Evolutionary conservation across 2,888 invertebrate species (phyloP).

Genomic region (Drosophila affinis): DNA sequence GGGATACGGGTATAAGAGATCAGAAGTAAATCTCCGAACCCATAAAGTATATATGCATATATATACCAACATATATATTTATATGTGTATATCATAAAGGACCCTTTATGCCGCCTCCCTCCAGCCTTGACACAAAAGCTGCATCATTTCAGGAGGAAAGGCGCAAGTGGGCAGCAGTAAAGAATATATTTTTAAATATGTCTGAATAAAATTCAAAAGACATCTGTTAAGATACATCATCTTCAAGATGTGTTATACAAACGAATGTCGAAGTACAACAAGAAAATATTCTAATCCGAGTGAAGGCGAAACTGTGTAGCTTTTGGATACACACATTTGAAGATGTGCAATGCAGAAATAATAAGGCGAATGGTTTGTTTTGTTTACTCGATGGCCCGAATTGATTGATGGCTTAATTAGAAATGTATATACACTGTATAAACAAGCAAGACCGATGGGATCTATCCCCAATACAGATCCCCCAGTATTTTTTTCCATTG

Average conservation of each 20-base stretch:
- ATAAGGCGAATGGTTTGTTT: conserved; percentile 49
- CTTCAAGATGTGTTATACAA: conserved; percentile 67
- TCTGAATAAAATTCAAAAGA: conserved; percentile 47
- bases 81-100: no score
- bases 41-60: no score
- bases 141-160: conserved; percentile 6
- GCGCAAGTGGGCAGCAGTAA: conserved; percentile 18
- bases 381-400: conserved; percentile 55
- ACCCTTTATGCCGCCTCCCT: background rate
- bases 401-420: conserved; percentile 66
- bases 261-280: conserved; percentile 61
- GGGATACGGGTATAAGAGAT: background rate
- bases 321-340: conserved; percentile 23
- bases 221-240: conserved; percentile 75
- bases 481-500: background rate
- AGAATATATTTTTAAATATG: conserved; percentile 16
- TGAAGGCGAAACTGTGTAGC: conserved; percentile 33
- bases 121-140: conserved; percentile 22
- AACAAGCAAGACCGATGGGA: background rate
- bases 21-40: background rate
- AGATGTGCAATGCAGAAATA: conserved; percentile 47
- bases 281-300: conserved; percentile 46
- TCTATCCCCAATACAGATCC: background rate
- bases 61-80: no score
- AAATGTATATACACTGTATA: background rate